phyloP scores from a whole-genome alignment of 1,140 invertebrate genomes.

The Zaprionus africanus region DNA sequence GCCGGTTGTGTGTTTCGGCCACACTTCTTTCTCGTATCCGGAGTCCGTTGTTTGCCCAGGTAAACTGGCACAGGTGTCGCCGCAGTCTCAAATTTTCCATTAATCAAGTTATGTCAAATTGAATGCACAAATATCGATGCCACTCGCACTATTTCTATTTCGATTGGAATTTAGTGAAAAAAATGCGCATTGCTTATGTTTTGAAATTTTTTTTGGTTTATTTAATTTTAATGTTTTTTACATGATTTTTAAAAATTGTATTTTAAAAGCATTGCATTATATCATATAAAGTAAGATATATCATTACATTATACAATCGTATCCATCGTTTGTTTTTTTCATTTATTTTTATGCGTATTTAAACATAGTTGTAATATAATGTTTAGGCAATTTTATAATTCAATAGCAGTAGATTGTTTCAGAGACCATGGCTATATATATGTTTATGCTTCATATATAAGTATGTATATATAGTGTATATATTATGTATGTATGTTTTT shows the following conservation, averaged over 20 bases:
- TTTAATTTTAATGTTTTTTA: slow-evolving; percentile 79
- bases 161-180: not conserved
- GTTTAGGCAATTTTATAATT: slow-evolving; percentile 81
- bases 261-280: slow-evolving; percentile 81
- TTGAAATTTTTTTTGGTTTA: slow-evolving; percentile 59
- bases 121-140: slow-evolving; percentile 43
- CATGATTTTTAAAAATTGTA: slow-evolving; percentile 82
- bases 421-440: slow-evolving; percentile 73
- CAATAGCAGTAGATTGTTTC: slow-evolving; percentile 81
- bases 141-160: slow-evolving; percentile 6
- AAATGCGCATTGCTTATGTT: slow-evolving; percentile 7
- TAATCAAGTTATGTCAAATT: slow-evolving; percentile 58
- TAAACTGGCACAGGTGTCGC: slow-evolving; percentile 72
- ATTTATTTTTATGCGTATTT: slow-evolving; percentile 55
- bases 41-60: slow-evolving; percentile 30
- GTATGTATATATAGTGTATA: slow-evolving; percentile 45
- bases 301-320: slow-evolving; percentile 79
- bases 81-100: slow-evolving; percentile 69
- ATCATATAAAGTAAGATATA: slow-evolving; percentile 80
- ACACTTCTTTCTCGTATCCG: slow-evolving; percentile 16
- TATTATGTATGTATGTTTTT: slow-evolving; percentile 55
- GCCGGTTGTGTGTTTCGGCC: slow-evolving; percentile 74
- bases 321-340: slow-evolving; percentile 53
- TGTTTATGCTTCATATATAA: slow-evolving; percentile 76
- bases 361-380: slow-evolving; percentile 79